These are phyloP conservation scores for Bradysia coprophila DNA, from an alignment of 1,140 invertebrate species.

Conservation along the genomic window DNA sequence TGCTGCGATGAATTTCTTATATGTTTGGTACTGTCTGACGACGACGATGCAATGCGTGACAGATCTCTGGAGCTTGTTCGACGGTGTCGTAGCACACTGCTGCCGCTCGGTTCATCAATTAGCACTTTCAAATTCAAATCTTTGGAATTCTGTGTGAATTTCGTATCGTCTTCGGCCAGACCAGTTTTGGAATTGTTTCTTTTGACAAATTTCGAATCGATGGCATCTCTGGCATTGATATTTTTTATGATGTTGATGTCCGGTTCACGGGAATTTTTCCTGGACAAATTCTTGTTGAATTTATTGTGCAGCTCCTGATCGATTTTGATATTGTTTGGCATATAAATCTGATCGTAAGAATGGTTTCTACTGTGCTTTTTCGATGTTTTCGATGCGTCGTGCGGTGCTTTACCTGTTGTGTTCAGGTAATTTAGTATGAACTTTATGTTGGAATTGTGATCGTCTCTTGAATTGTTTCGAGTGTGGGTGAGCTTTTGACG, in stretches of 20 bases:
- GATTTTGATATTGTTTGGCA: slow-evolving; percentile 23
- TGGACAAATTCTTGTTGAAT: slow-evolving; percentile 15
- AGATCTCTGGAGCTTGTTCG: slow-evolving; percentile 33
- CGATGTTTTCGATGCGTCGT: slow-evolving; percentile 18
- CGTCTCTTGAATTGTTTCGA: slow-evolving; percentile 14
- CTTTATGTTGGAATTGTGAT: slow-evolving; percentile 13
- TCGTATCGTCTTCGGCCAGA: slow-evolving; percentile 12
- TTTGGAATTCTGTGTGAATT: slow-evolving; percentile 32
- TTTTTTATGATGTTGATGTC: slow-evolving; percentile 14
- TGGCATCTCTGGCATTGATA: slow-evolving; percentile 12
- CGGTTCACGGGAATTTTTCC: slow-evolving; percentile 20
- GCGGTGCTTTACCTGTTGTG: slow-evolving; percentile 13
- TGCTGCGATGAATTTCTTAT: slow-evolving; percentile 1
- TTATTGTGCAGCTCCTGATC: slow-evolving; percentile 15
- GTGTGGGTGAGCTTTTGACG: slow-evolving; percentile 16
- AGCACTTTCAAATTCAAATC: slow-evolving; percentile 22
- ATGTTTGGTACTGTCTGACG: not conserved
- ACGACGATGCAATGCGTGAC: slow-evolving; percentile 10
- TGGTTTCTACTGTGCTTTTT: slow-evolving; percentile 22
- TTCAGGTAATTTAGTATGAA: slow-evolving; percentile 21
- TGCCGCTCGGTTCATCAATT: slow-evolving; percentile 6
- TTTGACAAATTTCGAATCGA: not conserved
- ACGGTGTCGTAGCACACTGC: slow-evolving; percentile 31
- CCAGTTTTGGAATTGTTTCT: slow-evolving; percentile 6
- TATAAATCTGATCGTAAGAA: slow-evolving; percentile 24